These are phyloP conservation scores for Cavia porcellus DNA, from an alignment of 2,113 vertebrate genomes.

Conservation along the genomic window DNA sequence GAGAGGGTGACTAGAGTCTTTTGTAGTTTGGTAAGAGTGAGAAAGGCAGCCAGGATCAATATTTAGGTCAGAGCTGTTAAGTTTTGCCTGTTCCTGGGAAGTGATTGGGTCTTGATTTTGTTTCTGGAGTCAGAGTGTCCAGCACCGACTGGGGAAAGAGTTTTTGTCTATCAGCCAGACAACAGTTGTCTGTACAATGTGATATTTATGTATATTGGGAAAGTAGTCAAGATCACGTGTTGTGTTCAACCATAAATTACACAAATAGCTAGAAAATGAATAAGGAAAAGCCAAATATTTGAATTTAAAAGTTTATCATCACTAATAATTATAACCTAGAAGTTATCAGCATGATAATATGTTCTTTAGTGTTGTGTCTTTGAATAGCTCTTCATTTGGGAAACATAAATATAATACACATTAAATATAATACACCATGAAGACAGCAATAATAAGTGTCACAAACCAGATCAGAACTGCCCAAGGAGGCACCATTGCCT, in stretches of 20 bases:
- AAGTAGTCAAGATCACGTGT: not conserved
- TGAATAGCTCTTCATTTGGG: not conserved
- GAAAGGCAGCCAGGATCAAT: not conserved
- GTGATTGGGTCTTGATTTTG: not conserved
- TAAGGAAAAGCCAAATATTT: not conserved
- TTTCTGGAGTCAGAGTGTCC: not conserved
- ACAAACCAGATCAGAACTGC: not conserved
- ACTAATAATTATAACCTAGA: not conserved
- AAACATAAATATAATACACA: not conserved
- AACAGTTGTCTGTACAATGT: not conserved
- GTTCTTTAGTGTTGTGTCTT: not conserved
- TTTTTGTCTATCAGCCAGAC: not conserved
- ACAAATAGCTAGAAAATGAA: not conserved
- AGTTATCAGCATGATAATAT: not conserved
- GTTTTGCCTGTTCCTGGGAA: not conserved
- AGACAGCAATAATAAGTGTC: not conserved
- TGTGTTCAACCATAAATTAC: not conserved
- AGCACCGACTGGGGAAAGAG: not conserved
- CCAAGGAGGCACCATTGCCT: not conserved
- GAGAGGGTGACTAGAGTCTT: not conserved
- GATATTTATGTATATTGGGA: not conserved
- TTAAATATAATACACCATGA: not conserved
- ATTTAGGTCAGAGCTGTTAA: not conserved
- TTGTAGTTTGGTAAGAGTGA: not conserved
- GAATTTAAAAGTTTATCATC: not conserved